Evolutionary conservation across 2,888 invertebrate genomes (phyloP).

Genomic region (Perithous albicinctus): DNA sequence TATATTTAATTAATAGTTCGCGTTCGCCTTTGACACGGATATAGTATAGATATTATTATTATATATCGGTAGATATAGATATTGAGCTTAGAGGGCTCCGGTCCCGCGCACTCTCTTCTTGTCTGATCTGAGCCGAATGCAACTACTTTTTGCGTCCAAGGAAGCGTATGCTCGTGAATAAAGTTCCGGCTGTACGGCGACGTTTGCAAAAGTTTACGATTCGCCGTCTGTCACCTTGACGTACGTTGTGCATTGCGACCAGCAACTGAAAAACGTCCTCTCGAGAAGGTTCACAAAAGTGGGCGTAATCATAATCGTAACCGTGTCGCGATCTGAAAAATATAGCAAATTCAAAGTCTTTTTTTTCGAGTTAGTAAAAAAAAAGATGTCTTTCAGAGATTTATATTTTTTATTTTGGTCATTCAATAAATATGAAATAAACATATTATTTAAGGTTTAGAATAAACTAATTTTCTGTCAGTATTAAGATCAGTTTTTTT

Average conservation of each 20-base stretch:
- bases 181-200: conserved; percentile 87
- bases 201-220: conserved; percentile 88
- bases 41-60: background rate
- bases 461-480: too few relatives aligned
- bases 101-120: background rate
- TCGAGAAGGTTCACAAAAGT: conserved; percentile 88
- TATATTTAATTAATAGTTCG: conserved; percentile 22
- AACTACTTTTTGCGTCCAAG: conserved; percentile 85
- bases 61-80: conserved; percentile 20
- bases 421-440: too few relatives aligned
- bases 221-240: conserved; percentile 86
- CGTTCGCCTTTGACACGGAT: background rate
- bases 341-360: too few relatives aligned
- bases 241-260: conserved; percentile 87
- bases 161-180: conserved; percentile 88
- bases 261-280: conserved; percentile 88
- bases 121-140: background rate
- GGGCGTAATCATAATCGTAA: conserved; percentile 87
- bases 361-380: too few relatives aligned
- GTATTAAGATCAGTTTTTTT: too few relatives aligned
- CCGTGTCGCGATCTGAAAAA: conserved; percentile 75
- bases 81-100: conserved; percentile 2
- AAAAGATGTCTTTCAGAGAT: too few relatives aligned
- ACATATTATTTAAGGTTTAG: too few relatives aligned
- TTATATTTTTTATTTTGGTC: too few relatives aligned